Percentiles rank a stretch among this genome's conserved stretches.
Conservation (phyloP, 2,797 vertebrate genomes). For the Eidolon dupreanum region DNA sequence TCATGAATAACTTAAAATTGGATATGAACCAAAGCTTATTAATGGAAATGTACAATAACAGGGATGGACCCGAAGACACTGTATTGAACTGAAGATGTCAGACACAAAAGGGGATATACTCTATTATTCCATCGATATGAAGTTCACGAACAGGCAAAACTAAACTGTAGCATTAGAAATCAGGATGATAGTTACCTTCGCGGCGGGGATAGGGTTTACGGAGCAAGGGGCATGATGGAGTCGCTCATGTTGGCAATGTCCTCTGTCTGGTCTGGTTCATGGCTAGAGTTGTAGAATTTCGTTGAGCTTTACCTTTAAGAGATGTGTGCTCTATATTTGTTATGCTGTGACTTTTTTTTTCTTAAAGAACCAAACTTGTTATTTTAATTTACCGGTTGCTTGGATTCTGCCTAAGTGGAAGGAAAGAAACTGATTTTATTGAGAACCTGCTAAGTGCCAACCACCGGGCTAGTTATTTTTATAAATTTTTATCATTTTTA, state of each 20-base stretch:
- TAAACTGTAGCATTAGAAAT: not conserved
- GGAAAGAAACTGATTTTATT: not conserved
- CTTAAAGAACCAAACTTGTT: not conserved
- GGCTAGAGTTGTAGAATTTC: not conserved
- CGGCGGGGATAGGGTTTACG: accelerated
- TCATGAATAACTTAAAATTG: not conserved
- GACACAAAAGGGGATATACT: not conserved
- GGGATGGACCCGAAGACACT: not conserved
- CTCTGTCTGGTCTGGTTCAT: not conserved
- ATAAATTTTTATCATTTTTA: not conserved
- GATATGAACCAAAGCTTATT: not conserved
- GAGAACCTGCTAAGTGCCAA: not conserved
- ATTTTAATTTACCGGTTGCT: not conserved
- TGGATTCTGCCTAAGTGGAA: not conserved
- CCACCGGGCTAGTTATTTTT: not conserved
- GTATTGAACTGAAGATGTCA: not conserved
- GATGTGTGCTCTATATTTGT: not conserved
- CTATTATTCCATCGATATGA: accelerated
- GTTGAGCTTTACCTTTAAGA: not conserved
- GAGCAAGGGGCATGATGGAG: not conserved
- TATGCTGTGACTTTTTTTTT: not conserved
- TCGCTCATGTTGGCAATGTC: not conserved
- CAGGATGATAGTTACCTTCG: too few relatives aligned
- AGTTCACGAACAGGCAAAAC: not conserved
- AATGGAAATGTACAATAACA: accelerated